A percentile compares a stretch with the other conserved stretches of the same genome.
Conservation (phyloP, 1,140 invertebrate species). For the Trachymyrmex cornetzi region DNA sequence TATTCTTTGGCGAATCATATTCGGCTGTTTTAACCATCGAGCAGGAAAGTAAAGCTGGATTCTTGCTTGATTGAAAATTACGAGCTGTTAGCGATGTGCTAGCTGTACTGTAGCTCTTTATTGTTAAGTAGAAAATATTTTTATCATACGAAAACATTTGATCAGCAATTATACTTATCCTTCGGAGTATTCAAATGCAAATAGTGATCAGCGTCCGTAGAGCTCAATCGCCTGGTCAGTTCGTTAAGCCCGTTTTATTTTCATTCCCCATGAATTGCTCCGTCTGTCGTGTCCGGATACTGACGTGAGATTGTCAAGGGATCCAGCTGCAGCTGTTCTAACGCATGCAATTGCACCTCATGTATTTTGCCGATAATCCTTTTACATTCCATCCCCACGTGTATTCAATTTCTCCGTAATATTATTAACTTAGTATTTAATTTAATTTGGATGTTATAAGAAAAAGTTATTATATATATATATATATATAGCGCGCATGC, state of each 20-base stretch:
- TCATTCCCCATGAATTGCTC: conserved; percentile 47
- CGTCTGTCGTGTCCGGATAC: background rate
- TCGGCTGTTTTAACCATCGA: background rate
- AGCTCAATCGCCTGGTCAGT: conserved; percentile 18
- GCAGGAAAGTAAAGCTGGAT: background rate
- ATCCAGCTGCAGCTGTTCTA: background rate
- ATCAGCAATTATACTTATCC: conserved; percentile 31
- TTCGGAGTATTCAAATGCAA: conserved; percentile 37
- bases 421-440: background rate
- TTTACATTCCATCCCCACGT: conserved; percentile 1
- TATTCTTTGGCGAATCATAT: background rate
- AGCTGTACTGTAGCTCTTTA: background rate
- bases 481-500: no score
- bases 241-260: conserved; percentile 59
- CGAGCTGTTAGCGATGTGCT: background rate
- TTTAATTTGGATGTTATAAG: background rate
- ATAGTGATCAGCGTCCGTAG: conserved; percentile 40
- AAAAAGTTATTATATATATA: no score
- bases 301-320: conserved; percentile 16
- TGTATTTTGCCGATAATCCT: conserved; percentile 33
- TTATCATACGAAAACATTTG: conserved; percentile 28
- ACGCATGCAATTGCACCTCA: background rate
- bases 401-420: background rate
- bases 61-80: background rate
- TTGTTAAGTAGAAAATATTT: conserved; percentile 44